Base-by-base conservation (phyloP, 2,113 vertebrate genomes). In the Phyllostomus hastatus region DNA sequence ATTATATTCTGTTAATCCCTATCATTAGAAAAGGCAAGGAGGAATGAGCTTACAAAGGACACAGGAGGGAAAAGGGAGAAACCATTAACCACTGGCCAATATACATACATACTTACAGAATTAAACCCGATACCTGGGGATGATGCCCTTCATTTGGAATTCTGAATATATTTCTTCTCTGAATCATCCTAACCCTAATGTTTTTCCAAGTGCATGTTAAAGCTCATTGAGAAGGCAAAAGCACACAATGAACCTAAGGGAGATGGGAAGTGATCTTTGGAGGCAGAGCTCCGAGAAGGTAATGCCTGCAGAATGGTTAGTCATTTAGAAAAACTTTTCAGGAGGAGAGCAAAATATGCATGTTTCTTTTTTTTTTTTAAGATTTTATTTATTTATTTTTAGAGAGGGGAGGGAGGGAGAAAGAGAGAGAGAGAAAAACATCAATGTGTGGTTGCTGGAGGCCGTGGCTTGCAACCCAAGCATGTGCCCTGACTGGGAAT, bases 241-340 rank as follows among this genome's bases (percentile, higher is more conserved):
- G 41, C 48, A n/a, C 19, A 19, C 17, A 69, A 64, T 48, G 50
- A 81, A 75, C 38, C 7, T 69, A 46, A 50, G 48, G 43, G 66
- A 93, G 46, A 82, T 0, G 73, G 70, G 72, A 33, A 66, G 41
- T 17, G 8, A 84, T 85, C 73, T 57, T 79, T n/a, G 54, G 86
- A 93, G 16, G 67, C 19, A 50, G 96, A 91, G 50, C 19, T 79
- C 41, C 2, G 20, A 6, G 67, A 67, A 88, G 83, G 46, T 33
- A 57, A n/a, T 75, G 89, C 67, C 17, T 92, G 43, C 67, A 84
- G 73, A 88, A 91, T 75, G 94, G 17, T 57, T 86, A 54, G 22
- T 85, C 31, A 73, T 86, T 95, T 94, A 90, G 81, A 95, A 94
- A 59, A 94, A 66, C 52, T 43, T 67, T 95, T 33, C 31, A 79